These are phyloP conservation scores for Cathartes aura DNA, from an alignment of 2,113 vertebrate species.

Conservation along the genomic window DNA sequence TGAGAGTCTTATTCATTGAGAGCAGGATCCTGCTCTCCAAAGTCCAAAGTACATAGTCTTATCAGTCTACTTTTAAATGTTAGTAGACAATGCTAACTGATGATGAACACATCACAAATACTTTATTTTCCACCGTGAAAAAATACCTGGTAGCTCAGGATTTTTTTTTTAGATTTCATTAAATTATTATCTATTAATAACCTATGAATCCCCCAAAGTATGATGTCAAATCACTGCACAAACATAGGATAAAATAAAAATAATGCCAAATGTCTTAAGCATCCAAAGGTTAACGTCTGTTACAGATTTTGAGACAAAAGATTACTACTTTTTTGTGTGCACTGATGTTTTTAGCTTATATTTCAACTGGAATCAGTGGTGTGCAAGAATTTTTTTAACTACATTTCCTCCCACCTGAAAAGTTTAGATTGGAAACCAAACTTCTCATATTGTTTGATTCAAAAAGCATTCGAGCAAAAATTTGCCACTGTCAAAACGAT, in stretches of 20 bases:
- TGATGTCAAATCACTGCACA: not conserved
- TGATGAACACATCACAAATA: not conserved
- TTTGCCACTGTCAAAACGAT: not conserved
- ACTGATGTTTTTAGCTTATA: not conserved
- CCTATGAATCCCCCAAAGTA: not conserved
- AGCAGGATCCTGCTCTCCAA: not conserved
- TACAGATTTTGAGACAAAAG: not conserved
- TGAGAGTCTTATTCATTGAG: not conserved
- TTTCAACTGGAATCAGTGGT: not conserved
- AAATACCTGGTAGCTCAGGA: not conserved
- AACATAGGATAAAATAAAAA: not conserved
- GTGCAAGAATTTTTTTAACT: not conserved
- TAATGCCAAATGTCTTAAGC: not conserved
- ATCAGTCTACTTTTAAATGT: not conserved
- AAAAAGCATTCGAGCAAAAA: not conserved
- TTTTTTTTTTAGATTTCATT: not conserved
- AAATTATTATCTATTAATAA: not conserved
- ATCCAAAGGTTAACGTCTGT: not conserved
- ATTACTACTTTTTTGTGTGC: not conserved
- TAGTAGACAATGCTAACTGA: not conserved
- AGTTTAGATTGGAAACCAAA: not conserved
- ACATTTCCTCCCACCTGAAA: not conserved
- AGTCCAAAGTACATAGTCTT: not conserved
- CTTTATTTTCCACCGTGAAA: not conserved
- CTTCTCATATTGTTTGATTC: not conserved